Evolutionary conservation across 2,888 invertebrate species (phyloP).

Genomic region (Hesperia comma): DNA sequence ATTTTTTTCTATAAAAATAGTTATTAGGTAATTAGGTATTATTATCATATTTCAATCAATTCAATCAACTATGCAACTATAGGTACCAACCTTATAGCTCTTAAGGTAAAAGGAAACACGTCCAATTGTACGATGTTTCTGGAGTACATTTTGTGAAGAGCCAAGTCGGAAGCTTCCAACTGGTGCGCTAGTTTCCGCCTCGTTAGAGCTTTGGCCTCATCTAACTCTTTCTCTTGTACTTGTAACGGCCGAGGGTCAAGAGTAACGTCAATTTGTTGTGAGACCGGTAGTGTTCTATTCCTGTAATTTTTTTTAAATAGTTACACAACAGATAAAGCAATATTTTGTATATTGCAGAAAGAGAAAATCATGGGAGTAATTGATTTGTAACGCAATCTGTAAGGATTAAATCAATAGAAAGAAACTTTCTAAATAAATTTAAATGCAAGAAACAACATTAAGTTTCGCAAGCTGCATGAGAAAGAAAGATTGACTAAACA

Average conservation of each 20-base stretch:
- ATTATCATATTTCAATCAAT: no score
- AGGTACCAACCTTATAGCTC: constrained; percentile 77
- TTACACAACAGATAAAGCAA: not conserved
- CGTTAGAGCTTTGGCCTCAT: constrained; percentile 85
- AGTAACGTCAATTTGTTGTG: constrained; percentile 86
- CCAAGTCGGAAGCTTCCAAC: constrained; percentile 87
- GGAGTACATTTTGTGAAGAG: constrained; percentile 84
- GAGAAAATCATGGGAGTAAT: no score
- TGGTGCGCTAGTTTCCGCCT: constrained; percentile 87
- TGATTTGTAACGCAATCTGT: no score
- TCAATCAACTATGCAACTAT: no score
- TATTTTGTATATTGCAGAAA: no score
- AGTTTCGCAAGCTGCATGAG: no score
- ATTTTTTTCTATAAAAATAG: no score
- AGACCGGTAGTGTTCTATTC: constrained; percentile 84
- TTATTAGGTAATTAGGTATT: no score
- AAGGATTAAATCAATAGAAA: no score
- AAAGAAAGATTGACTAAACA: no score
- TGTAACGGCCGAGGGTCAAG: constrained; percentile 87
- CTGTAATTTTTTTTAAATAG: constrained; percentile 47
- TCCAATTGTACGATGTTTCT: constrained; percentile 88
- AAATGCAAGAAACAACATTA: no score
- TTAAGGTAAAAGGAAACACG: constrained; percentile 85
- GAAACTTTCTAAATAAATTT: no score
- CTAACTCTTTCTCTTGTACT: constrained; percentile 84